A percentile compares a stretch with the other conserved stretches of the same genome.
phyloP scores from a whole-genome alignment of 2,888 invertebrate genomes.

The Caenorhabditis zanzibari region DNA sequence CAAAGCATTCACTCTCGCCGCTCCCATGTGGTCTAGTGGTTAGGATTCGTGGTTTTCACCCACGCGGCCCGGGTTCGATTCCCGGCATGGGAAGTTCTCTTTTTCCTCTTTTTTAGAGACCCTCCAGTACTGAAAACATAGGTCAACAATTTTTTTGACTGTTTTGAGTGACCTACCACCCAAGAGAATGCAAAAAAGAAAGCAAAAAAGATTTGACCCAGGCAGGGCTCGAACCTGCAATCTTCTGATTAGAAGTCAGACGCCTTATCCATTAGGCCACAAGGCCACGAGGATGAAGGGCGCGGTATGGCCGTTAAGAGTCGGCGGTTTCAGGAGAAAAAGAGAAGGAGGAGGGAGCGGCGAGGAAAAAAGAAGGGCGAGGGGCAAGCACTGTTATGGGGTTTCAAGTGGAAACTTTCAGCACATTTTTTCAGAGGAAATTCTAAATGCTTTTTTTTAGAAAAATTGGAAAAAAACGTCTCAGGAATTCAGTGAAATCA shows the following conservation, averaged over 20 bases:
- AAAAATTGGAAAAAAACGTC: too few species aligned
- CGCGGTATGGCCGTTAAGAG: neutral
- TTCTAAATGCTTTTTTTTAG: too few species aligned
- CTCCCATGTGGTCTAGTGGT: constrained; percentile 81
- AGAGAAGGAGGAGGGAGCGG: too few species aligned
- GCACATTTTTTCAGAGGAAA: too few species aligned
- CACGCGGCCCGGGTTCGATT: constrained; percentile 82
- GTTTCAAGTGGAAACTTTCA: too few species aligned
- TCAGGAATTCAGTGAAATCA: too few species aligned
- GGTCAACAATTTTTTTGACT: neutral
- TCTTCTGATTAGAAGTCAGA: constrained; percentile 83
- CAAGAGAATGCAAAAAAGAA: neutral
- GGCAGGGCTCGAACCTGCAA: constrained; percentile 82
- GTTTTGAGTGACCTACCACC: neutral
- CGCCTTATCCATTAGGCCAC: constrained; percentile 83
- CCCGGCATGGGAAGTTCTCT: constrained; percentile 79
- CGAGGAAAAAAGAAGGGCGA: too few species aligned
- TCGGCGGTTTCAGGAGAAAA: neutral
- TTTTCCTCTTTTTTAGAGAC: constrained; percentile 14
- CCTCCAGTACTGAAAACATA: too few species aligned
- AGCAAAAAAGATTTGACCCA: constrained; percentile 44
- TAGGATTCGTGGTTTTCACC: constrained; percentile 82
- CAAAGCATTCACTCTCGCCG: neutral
- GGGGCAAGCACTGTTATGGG: too few species aligned
- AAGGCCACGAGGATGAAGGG: constrained; percentile 69